Conservation (phyloP, 1,140 invertebrate genomes). For the Portunus trituberculatus region DNA sequence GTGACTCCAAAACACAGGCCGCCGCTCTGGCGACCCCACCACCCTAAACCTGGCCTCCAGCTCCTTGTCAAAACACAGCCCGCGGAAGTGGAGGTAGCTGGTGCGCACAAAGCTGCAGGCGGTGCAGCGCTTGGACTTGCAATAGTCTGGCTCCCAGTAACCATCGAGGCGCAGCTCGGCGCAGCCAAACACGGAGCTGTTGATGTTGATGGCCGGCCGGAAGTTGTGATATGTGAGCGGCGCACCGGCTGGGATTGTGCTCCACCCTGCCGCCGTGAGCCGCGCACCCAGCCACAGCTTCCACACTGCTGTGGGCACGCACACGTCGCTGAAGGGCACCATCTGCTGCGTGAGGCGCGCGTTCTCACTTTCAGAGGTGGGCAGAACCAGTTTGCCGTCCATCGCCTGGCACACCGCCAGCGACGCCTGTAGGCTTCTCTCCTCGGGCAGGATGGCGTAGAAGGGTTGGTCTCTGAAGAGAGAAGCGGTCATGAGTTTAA, state of each 20-base stretch:
- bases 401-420: background rate
- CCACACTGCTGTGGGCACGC: constrained; percentile 33
- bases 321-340: constrained; percentile 35
- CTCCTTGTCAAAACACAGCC: constrained; percentile 32
- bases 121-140: constrained; percentile 44
- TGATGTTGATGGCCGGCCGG: background rate
- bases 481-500: background rate
- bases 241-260: background rate
- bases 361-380: constrained; percentile 24
- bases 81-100: background rate
- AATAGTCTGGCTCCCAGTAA: constrained; percentile 24
- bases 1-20: constrained; percentile 14
- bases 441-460: constrained; percentile 32
- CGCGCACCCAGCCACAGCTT: constrained; percentile 47
- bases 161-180: constrained; percentile 23
- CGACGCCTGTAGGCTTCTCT: background rate
- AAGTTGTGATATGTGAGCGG: constrained; percentile 31
- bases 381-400: background rate
- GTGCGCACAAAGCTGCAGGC: constrained; percentile 15
- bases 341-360: background rate
- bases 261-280: background rate
- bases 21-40: background rate
- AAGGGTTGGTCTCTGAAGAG: background rate
- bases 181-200: background rate
- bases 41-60: constrained; percentile 21